Evolutionary conservation across 1,140 invertebrate species (phyloP), one percentile per base, ranked within the genome.

Genomic region (Ooceraea biroi): DNA sequence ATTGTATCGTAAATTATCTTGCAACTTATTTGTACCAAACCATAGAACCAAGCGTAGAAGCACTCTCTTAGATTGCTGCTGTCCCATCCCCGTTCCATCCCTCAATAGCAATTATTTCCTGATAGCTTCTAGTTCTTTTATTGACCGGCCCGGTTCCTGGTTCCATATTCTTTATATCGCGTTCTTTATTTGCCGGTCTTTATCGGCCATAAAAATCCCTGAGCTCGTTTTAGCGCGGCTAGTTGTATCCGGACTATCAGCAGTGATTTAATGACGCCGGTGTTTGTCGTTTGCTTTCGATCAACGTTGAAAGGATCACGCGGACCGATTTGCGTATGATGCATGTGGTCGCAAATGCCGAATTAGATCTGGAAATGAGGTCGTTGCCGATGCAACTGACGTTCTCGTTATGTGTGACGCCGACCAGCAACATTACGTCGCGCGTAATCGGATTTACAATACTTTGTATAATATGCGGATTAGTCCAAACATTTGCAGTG

Each of bases 391-490:
- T 80, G 76, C 50, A 80, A 80, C 76, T 80, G 76, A 80, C 76
- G 41, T 80, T 71, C 76, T 71, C 76, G 76, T 80, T 80, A 80
- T 58, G 50, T 80, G 65, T 71, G 76, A 80, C n/a, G 76, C 48
- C 41, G 22, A 71, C 36, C 76, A 57, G 65, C 19, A 57, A 69
- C 65, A 80, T 71, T 80, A 80, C 76, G 50, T 80, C 76, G 76
- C 25, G 76, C 76, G 76, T 80, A 80, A 80, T 80, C 76, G 76
- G 76, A 80, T 80, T 80, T 80, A 80, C 76, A 80, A 80, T 80
- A 80, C 50, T 80, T 80, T 71, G 76, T 80, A 80, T 80, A 80
- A 80, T 71, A 80, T 80, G 65, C 76, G 76, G 76, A 80, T 80
- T 80, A 80, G 76, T 71, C 76, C 50, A 80, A 80, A 80, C 76